A percentile compares a stretch with the other conserved stretches of the same genome.
phyloP scores from a whole-genome alignment of 2,797 vertebrate species.

The Darevskia mixta region DNA sequence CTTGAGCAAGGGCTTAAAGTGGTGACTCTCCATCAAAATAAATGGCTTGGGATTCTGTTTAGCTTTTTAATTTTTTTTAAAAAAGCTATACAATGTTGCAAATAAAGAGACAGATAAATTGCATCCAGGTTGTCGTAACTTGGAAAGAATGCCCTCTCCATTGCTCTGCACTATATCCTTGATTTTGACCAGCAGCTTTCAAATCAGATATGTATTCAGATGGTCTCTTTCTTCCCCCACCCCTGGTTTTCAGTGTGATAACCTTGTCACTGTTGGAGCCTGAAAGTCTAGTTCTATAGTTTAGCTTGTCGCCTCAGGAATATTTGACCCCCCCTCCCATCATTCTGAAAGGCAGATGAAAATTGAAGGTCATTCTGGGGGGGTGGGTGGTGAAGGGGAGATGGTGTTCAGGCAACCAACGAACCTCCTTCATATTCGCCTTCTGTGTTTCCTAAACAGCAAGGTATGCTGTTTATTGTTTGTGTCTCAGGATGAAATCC shows the following conservation, averaged over 20 bases:
- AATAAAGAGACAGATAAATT: conserved; percentile 4
- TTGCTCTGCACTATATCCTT: neutral
- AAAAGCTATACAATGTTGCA: neutral
- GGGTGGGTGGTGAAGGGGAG: neutral
- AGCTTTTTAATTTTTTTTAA: neutral
- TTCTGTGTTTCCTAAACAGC: neutral
- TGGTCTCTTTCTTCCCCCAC: conserved; percentile 7
- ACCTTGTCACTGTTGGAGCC: conserved; percentile 33
- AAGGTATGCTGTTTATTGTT: neutral
- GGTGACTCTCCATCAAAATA: neutral
- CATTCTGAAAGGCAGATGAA: conserved; percentile 16
- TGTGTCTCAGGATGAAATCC: neutral
- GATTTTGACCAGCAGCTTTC: conserved; percentile 24
- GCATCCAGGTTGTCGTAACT: neutral
- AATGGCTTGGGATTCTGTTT: neutral
- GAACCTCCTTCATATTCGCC: neutral
- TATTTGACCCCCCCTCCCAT: neutral
- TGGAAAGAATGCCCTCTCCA: neutral
- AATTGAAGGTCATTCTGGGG: conserved; percentile 16
- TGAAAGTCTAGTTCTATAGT: conserved; percentile 26
- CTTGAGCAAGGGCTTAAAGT: neutral
- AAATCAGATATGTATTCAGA: conserved; percentile 31
- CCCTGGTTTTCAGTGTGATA: conserved; percentile 33
- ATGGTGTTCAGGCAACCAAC: neutral
- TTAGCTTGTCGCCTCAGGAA: conserved; percentile 34